Base-by-base conservation (phyloP, 1,140 invertebrate species). In the Drosophila pruinosa region DNA sequence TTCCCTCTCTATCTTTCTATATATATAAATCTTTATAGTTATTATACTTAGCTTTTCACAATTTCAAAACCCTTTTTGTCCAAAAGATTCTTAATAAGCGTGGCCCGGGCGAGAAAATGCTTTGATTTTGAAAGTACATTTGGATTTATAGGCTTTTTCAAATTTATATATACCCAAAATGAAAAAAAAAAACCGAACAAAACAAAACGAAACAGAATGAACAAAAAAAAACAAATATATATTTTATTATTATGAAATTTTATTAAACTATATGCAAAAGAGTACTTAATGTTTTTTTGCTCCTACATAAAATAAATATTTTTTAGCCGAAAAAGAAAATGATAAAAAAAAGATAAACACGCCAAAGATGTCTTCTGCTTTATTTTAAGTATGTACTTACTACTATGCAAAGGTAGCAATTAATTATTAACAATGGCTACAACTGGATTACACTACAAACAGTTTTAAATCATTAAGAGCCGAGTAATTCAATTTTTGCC, bases 291-390 rank as follows among this genome's bases (percentile, higher is more conserved):
- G 70, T 81, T 82, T 81, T 80, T 80, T 78, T 86, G 73, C 81
- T 81, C 81, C 81, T 86, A 86, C 26, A 54, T 54, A n/a, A 64
- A 57, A 58, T 19, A 6, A 36, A 53, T 53, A 69, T 70, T 69
- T 73, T 89, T 78, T 89, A 88, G 79, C 79, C 73, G 59, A 78
- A 77, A 77, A 75, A 77, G 43, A 69, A 61, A 62, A 63, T 48
- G 64, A 86, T 26, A 15, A 17, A 50, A 17, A 71, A 54, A 72
- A 67, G 63, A 58, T 34, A 72, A 81, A 86, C 82, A 88, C 83
- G 78, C 82, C 82, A 86, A 86, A 86, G 82, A 86, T 88, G 82
- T 86, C 82, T 86, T 86, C 82, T 86, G 82, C 82, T 86, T 86
- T 68, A 70, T 88, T 86, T 82, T 75, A 86, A 86, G 81, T 88